These are phyloP conservation scores for Bostrychus sinensis DNA, from an alignment of 2,113 vertebrate species.

Conservation along the genomic window DNA sequence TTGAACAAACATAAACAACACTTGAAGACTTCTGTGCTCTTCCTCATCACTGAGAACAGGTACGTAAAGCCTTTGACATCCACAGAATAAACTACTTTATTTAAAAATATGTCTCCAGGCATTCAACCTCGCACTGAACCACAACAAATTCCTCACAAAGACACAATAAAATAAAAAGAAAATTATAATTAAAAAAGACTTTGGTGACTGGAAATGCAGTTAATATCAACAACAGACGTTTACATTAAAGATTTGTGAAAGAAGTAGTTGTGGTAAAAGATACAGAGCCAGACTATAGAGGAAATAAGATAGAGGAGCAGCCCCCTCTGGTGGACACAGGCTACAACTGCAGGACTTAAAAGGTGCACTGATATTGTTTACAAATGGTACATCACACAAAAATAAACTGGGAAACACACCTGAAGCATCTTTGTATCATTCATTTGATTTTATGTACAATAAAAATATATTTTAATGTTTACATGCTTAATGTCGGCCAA, in stretches of 20 bases:
- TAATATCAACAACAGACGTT: too few relatives aligned
- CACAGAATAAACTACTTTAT: neutral
- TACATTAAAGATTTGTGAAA: conserved; percentile 5
- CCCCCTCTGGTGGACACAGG: conserved; percentile 48
- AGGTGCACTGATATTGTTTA: too few relatives aligned
- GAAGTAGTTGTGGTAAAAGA: conserved; percentile 3
- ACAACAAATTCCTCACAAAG: conserved; percentile 3
- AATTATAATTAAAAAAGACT: neutral
- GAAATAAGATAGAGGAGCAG: conserved; percentile 6
- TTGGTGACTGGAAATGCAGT: neutral
- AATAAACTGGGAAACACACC: too few relatives aligned
- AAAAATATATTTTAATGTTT: too few relatives aligned
- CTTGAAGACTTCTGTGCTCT: conserved; percentile 1
- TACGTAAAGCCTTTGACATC: neutral
- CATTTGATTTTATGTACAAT: too few relatives aligned
- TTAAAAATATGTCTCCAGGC: conserved; percentile 30
- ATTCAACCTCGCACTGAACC: conserved; percentile 1
- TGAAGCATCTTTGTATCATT: too few relatives aligned
- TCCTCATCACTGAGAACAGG: neutral
- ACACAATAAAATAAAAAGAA: conserved; percentile 9
- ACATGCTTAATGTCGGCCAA: too few relatives aligned
- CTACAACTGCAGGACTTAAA: conserved; percentile 32
- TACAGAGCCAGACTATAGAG: neutral
- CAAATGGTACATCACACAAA: too few relatives aligned
- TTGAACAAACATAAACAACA: conserved; percentile 11